Base-by-base conservation (phyloP, 2,888 invertebrate genomes). In the Pseudococcus longispinus region DNA sequence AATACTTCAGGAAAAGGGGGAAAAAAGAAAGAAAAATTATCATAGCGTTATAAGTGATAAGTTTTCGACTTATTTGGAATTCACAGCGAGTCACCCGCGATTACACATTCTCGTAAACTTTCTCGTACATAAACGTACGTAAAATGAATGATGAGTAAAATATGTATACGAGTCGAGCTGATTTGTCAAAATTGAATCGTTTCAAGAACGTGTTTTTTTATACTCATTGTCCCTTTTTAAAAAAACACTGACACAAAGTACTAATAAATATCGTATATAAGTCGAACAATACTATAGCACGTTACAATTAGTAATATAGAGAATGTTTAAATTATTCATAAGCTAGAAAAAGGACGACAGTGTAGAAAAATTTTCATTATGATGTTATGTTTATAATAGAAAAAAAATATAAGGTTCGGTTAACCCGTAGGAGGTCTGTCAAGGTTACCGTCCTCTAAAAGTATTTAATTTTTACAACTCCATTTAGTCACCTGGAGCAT, bases 401-500 rank as follows among this genome's bases (percentile, higher is more conserved):
- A 65, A 65, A 65, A 65, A 74, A 74, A 32, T 32, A 29, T 32
- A 74, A 74, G 26, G 32, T 26, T 74, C n/a, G 32, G 74, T 74
- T 74, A 74, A 74, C 74, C 74, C 37, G 74, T 74, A 74, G 74
- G 74, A 74, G 74, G 74, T 74, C 74, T 74, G 74, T 74, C 74
- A 74, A 74, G 74, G 74, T 74, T 74, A 32, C 74, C 29, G 74
- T 29, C 32, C 74, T 74, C 74, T n/a, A 26, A 65, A 65, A 74
- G 37, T 74, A 74, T 74, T 74, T 74, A 74, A 74, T 74, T 74
- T 74, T 74, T 74, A 74, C 74, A 74, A 74, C 74, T 74, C 74
- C 74, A 74, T 74, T 74, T 74, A 74, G 74, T 74, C 74, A 74
- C 74, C 74, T 74, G 74, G 74, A 74, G 74, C 74, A 74, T 74